Percentiles rank a stretch among this genome's conserved stretches.
phyloP scores from a whole-genome alignment of 2,888 invertebrate genomes.

The Tenodera sinensis region DNA sequence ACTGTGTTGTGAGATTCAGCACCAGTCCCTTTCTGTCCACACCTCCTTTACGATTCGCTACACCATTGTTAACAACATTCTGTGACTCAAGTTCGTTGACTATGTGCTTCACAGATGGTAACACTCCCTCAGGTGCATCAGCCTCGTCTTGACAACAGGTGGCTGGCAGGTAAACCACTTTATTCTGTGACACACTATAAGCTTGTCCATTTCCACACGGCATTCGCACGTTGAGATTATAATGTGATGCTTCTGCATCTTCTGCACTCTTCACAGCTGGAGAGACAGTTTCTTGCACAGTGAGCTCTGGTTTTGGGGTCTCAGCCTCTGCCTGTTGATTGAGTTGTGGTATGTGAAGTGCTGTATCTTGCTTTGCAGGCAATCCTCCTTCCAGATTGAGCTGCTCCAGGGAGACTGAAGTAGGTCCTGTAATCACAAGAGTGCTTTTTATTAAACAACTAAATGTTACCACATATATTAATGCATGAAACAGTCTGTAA shows the following conservation, averaged over 20 bases:
- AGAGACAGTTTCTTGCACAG: background rate
- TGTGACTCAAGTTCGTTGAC: slow-evolving; percentile 67
- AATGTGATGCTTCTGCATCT: slow-evolving; percentile 34
- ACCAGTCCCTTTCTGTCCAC: slow-evolving; percentile 47
- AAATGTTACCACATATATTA: too few relatives aligned
- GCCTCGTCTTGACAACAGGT: slow-evolving; percentile 3
- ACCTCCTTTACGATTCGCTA: slow-evolving; percentile 32
- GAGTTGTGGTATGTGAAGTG: background rate
- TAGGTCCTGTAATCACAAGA: slow-evolving; percentile 45
- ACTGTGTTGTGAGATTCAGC: slow-evolving; percentile 54
- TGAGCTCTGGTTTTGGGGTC: slow-evolving; percentile 20
- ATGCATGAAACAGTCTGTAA: too few relatives aligned
- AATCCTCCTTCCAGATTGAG: slow-evolving; percentile 45
- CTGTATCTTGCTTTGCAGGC: slow-evolving; percentile 35
- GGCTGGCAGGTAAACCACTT: slow-evolving; percentile 76
- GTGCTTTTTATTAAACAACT: background rate
- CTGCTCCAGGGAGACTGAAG: slow-evolving; percentile 67
- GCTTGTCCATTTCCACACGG: slow-evolving; percentile 81
- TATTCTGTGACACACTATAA: slow-evolving; percentile 88
- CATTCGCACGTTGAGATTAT: slow-evolving; percentile 59
- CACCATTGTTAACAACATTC: slow-evolving; percentile 5
- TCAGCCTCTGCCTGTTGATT: background rate
- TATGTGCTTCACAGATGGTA: slow-evolving; percentile 64
- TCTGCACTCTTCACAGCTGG: slow-evolving; percentile 9
- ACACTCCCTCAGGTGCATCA: slow-evolving; percentile 36